Percentiles rank a stretch among this genome's conserved stretches.
Conservation (phyloP, 2,888 invertebrate species). For the Girardia tigrina region DNA sequence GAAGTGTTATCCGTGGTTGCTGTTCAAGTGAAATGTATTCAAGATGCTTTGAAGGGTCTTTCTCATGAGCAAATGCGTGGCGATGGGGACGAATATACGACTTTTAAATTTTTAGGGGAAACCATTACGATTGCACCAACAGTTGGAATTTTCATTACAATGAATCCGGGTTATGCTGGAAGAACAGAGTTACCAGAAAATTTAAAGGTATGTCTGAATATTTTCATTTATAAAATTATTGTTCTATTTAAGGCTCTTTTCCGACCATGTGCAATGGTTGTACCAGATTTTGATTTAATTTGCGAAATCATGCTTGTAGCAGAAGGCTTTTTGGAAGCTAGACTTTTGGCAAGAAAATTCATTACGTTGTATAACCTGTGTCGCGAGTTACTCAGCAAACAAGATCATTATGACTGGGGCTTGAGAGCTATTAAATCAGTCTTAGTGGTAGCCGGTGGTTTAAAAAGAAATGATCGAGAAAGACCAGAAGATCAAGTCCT, state of each 20-base stretch:
- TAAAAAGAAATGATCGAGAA: slow-evolving; percentile 78
- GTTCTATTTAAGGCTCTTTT: slow-evolving; percentile 44
- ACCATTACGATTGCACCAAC: slow-evolving; percentile 67
- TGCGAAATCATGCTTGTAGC: slow-evolving; percentile 96
- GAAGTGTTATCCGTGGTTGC: slow-evolving; percentile 94
- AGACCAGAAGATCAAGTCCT: slow-evolving; percentile 80
- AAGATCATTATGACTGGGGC: slow-evolving; percentile 93
- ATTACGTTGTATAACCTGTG: slow-evolving; percentile 85
- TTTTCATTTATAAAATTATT: too few relatives aligned
- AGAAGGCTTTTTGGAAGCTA: slow-evolving; percentile 87
- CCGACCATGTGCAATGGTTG: slow-evolving; percentile 90
- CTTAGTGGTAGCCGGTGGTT: slow-evolving; percentile 79
- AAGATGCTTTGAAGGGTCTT: slow-evolving; percentile 57
- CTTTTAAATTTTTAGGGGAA: slow-evolving; percentile 85
- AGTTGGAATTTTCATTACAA: slow-evolving; percentile 88
- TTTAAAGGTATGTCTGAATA: slow-evolving; percentile 44
- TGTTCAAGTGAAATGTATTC: slow-evolving; percentile 62
- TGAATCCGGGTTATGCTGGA: slow-evolving; percentile 86
- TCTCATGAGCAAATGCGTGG: slow-evolving; percentile 54
- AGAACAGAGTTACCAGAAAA: slow-evolving; percentile 55
- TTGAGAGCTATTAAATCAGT: slow-evolving; percentile 87
- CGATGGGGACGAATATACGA: slow-evolving; percentile 63
- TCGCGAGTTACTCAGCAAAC: slow-evolving; percentile 75
- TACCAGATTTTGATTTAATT: slow-evolving; percentile 87
- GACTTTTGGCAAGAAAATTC: slow-evolving; percentile 78